Percentiles rank a stretch among this genome's conserved stretches.
phyloP scores from a whole-genome alignment of 2,888 invertebrate genomes.

The Cerastis rubricosa region DNA sequence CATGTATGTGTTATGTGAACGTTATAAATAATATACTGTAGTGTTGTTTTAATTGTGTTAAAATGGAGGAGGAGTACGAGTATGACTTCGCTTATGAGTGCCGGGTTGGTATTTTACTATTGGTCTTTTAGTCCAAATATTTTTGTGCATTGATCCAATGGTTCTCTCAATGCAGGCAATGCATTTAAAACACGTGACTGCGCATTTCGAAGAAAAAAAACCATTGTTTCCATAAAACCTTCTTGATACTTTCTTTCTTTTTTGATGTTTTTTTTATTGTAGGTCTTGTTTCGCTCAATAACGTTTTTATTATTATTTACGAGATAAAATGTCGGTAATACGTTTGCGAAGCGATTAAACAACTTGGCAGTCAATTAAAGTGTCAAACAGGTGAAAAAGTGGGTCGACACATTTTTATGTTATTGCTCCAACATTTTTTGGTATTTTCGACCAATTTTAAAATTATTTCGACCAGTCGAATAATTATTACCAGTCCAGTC shows the following conservation, averaged over 20 bases:
- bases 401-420: constrained; percentile 27
- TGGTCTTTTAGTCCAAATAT: constrained; percentile 41
- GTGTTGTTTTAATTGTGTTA: constrained; percentile 76
- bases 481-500: constrained; percentile 36
- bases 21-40: constrained; percentile 70
- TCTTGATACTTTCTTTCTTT: constrained; percentile 24
- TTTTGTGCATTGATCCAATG: constrained; percentile 13
- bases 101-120: constrained; percentile 89
- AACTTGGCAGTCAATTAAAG: constrained; percentile 42
- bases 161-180: constrained; percentile 37
- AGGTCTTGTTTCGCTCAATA: neutral
- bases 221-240: neutral
- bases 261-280: neutral
- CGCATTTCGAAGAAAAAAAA: constrained; percentile 17
- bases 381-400: constrained; percentile 49
- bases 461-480: constrained; percentile 14
- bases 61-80: constrained; percentile 88
- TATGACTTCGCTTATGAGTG: constrained; percentile 93
- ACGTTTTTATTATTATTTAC: constrained; percentile 8
- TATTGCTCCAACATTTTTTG: constrained; percentile 24
- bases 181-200: constrained; percentile 44
- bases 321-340: constrained; percentile 9
- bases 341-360: constrained; percentile 18
- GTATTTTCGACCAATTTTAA: constrained; percentile 22
- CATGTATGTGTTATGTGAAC: constrained; percentile 78